Conservation (phyloP, 2,888 invertebrate species). For the Anticlea derivata region DNA sequence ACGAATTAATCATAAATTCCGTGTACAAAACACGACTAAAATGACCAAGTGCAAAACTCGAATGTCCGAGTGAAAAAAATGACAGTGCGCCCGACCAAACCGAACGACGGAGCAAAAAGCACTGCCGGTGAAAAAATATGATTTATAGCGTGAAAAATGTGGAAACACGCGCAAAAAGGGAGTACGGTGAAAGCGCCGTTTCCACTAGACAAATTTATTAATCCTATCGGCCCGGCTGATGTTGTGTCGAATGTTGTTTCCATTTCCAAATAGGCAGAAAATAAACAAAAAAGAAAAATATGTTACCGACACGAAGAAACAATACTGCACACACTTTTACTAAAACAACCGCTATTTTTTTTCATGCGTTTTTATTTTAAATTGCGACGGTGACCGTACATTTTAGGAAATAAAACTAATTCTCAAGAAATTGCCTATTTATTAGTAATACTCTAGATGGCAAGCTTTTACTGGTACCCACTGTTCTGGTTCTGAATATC, state of each 20-base stretch:
- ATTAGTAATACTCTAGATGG: too few relatives aligned
- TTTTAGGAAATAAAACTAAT: too few relatives aligned
- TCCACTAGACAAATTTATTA: slow-evolving; percentile 82
- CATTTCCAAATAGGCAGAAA: slow-evolving; percentile 20
- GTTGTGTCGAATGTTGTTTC: slow-evolving; percentile 49
- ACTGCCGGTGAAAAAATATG: slow-evolving; percentile 83
- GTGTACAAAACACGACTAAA: slow-evolving; percentile 73
- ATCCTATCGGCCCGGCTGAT: slow-evolving; percentile 67
- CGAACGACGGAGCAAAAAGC: slow-evolving; percentile 81
- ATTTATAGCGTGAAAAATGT: slow-evolving; percentile 84
- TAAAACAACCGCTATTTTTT: too few relatives aligned
- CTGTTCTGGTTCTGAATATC: too few relatives aligned
- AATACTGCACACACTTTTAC: neutral
- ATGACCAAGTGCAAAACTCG: slow-evolving; percentile 72
- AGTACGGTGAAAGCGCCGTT: slow-evolving; percentile 76
- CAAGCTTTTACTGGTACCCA: too few relatives aligned
- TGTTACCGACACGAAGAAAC: neutral
- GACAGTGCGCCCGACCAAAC: slow-evolving; percentile 77
- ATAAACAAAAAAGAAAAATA: slow-evolving; percentile 4
- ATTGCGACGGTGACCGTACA: too few relatives aligned
- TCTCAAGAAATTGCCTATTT: too few relatives aligned
- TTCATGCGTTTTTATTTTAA: too few relatives aligned
- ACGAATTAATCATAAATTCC: slow-evolving; percentile 72
- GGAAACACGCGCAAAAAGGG: slow-evolving; percentile 81
- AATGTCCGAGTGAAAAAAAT: slow-evolving; percentile 79